Base-by-base conservation (phyloP, 2,113 vertebrate species). In the Sturnus vulgaris region DNA sequence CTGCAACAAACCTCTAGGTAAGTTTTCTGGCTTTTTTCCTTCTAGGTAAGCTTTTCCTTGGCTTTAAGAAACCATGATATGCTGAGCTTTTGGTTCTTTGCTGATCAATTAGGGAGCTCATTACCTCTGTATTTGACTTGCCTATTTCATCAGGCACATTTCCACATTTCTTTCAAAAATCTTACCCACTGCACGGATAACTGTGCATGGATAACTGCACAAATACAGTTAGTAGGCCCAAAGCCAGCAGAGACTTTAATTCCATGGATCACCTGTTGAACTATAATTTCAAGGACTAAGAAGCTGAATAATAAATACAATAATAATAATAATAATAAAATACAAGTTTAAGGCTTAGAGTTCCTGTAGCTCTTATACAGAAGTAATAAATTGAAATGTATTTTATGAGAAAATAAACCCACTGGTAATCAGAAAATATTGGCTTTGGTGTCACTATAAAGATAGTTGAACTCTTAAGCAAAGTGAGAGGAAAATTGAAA, bases 61-160 rank as follows among this genome's bases (percentile, higher is more conserved):
- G 49, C 11, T 60, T 25, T 56, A 72, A 61, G 23, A 1, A 75
- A 8, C 19, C 0, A 0, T 69, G 49, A 5, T 44, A n/a, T 11
- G 7, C 27, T 6, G 18, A 84, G 9, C 7, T 2, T 30, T 35
- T 8, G 65, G 21, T 31, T 64, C 33, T 76, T 81, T 90, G 73
- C 56, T 91, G 53, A 72, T 55, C 78, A 94, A 70, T 95, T 91
- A 95, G 66, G 55, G 63, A 91, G 49, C n/a, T 86, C 15, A 21
- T 53, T 75, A 40, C 63, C 89, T 96, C 53, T 75, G 65, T 76
- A 52, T 73, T 52, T 64, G 42, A 44, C 27, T 66, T 65, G 19
- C 7, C 12, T 46, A 7, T 75, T 82, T 59, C 7, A 59, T 39
- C 68, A 70, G 28, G 11, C 27, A 30, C 10, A 37, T 59, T 82